Evolutionary conservation across 2,113 vertebrate species (phyloP), one percentile per base, ranked within the genome.

Genomic region (Caranx ignobilis): DNA sequence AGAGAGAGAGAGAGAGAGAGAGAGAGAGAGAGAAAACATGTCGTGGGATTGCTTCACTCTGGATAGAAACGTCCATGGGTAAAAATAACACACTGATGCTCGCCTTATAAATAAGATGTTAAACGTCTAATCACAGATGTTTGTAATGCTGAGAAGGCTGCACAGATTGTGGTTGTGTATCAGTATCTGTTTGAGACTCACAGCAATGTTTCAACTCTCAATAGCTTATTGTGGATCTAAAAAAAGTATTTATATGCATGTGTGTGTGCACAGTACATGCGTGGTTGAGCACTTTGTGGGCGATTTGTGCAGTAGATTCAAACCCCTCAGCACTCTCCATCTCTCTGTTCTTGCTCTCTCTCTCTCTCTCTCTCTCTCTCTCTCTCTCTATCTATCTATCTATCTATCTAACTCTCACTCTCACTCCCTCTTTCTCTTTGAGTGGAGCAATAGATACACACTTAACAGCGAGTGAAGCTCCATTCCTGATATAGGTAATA

Each of bases 241-340:
- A 91, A 88, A 83, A 79, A 87, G 75, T 87, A 41, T 86, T 79
- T 87, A 74, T 83, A 68, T 88, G 52, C 71, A n/a, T 83, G 82
- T 80, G 85, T 82, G 84, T 69, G 86, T 75, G 80, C 62, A 43
- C 43, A 32, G 87, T 86, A 64, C 91, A 90, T 92, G 94, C 91
- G 90, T 91, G 89, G 91, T 92, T 81, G 87, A 94, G 89, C 92
- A 90, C 89, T 91, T 92, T 88, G 94, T 94, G 93, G 94, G 94
- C 91, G 93, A 94, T 84, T 78, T 87, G 87, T 94, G 91, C 88
- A 82, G 91, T n/a, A 91, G 91, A 91, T 91, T 88, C 90, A 88
- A 90, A 87, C 80, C 90, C 91, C 88, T 87, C 84, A 91, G 89
- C 90, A 41, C 84, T 90, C 91, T 88, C 82, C 69, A 71, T 65